A percentile compares a stretch with the other conserved stretches of the same genome.
Conservation (phyloP, 2,113 vertebrate species). For the Microcebus ravelobensis region DNA sequence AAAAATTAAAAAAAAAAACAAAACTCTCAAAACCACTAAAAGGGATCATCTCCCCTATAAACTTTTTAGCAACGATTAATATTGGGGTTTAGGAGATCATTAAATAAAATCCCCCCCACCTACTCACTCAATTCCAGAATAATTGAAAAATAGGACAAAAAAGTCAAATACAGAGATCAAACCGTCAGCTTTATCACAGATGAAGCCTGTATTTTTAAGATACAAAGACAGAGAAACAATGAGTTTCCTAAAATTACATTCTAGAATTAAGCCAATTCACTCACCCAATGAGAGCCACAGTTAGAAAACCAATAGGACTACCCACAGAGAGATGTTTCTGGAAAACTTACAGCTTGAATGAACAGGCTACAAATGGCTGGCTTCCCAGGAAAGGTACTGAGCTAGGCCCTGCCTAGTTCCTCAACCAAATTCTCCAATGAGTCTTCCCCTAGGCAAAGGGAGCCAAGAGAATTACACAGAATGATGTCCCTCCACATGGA, state of each 20-base stretch:
- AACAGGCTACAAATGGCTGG: not conserved
- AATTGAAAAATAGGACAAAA: conserved; percentile 25
- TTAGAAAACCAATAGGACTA: not conserved
- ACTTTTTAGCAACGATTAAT: not conserved
- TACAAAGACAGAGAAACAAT: not conserved
- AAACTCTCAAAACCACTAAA: not conserved
- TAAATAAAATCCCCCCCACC: not conserved
- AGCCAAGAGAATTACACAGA: not conserved
- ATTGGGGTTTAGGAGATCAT: not conserved
- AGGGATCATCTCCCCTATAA: not conserved
- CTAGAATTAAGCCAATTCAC: not conserved
- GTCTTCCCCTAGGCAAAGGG: not conserved
- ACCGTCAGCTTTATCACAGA: not conserved
- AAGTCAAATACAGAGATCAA: not conserved
- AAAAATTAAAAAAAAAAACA: not conserved
- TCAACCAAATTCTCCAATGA: not conserved
- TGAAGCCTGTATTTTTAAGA: not conserved
- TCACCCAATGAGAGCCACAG: not conserved
- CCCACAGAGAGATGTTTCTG: not conserved
- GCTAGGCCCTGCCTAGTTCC: not conserved
- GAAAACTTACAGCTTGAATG: not conserved
- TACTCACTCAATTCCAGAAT: not conserved
- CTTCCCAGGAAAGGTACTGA: not conserved
- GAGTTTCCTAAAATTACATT: conserved; percentile 2
- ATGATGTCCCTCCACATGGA: not conserved